Evolutionary conservation across 2,888 invertebrate genomes (phyloP), one percentile per base, ranked within the genome.

Genomic region (Diaprepes abbreviatus): DNA sequence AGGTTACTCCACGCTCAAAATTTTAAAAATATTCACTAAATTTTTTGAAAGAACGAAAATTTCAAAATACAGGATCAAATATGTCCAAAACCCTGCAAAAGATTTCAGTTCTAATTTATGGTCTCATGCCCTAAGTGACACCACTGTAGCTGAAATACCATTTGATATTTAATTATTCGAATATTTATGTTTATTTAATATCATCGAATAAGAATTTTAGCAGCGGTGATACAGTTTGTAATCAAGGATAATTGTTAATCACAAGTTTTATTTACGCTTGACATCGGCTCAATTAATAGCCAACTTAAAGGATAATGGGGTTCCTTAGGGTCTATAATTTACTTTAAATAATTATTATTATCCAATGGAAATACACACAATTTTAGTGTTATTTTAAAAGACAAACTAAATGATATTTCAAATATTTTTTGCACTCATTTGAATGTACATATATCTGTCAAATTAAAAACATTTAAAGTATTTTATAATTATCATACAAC

Each of bases 91-190:
- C n/a, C n/a, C n/a, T n/a, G n/a, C n/a, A n/a, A n/a, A n/a, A n/a
- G n/a, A n/a, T n/a, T n/a, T n/a, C n/a, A n/a, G n/a, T n/a, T n/a
- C n/a, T n/a, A n/a, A n/a, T n/a, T n/a, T n/a, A n/a, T n/a, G n/a
- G n/a, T n/a, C n/a, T n/a, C n/a, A n/a, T n/a, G n/a, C n/a, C n/a
- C n/a, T n/a, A n/a, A n/a, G n/a, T n/a, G n/a, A n/a, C n/a, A n/a
- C n/a, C n/a, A n/a, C n/a, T n/a, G n/a, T n/a, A n/a, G 55, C 66
- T 57, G 63, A 63, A 66, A 66, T 63, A 58, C 57, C 57, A 58
- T 63, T 57, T 28, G 54, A 50, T 59, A 60, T 58, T 70, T 65
- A 64, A 50, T 55, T 58, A 59, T 64, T 64, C 43, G 24, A 63
- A 63, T 38, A 40, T 63, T 50, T 63, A 24, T 63, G 54, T 52